Conservation (phyloP, 2,888 invertebrate species). For the Hydriomena furcata region DNA sequence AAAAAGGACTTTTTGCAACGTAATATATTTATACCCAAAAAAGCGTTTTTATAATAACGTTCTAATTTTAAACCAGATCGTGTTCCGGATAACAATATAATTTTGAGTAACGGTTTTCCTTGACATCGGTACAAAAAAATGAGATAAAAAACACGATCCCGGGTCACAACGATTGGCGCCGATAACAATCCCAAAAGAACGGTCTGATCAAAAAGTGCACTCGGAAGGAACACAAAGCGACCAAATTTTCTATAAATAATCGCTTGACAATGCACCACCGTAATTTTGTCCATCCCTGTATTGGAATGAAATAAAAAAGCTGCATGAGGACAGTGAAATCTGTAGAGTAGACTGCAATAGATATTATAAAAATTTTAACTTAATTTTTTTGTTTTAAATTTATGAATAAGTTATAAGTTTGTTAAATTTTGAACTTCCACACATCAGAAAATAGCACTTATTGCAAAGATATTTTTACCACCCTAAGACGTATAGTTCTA, state of each 20-base stretch:
- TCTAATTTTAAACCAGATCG: constrained; percentile 19
- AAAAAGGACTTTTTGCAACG: background rate
- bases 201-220: constrained; percentile 53
- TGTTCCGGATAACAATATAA: constrained; percentile 21
- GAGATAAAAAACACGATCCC: constrained; percentile 54
- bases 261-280: constrained; percentile 73
- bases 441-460: too few species aligned
- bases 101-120: constrained; percentile 53
- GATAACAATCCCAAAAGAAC: constrained; percentile 62
- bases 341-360: constrained; percentile 49
- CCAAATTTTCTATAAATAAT: constrained; percentile 82
- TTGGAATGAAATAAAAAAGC: constrained; percentile 77
- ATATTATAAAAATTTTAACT: too few species aligned
- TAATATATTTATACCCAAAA: background rate
- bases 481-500: too few species aligned
- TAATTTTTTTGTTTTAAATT: too few species aligned
- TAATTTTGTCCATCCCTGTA: constrained; percentile 80
- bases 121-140: constrained; percentile 37
- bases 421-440: too few species aligned
- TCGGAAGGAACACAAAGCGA: constrained; percentile 74
- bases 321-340: constrained; percentile 48
- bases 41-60: constrained; percentile 7
- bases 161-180: constrained; percentile 55
- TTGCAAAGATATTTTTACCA: too few species aligned
- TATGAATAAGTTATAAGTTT: too few species aligned